Evolutionary conservation across 2,888 invertebrate genomes (phyloP).

Genomic region (Ochropleura plecta): DNA sequence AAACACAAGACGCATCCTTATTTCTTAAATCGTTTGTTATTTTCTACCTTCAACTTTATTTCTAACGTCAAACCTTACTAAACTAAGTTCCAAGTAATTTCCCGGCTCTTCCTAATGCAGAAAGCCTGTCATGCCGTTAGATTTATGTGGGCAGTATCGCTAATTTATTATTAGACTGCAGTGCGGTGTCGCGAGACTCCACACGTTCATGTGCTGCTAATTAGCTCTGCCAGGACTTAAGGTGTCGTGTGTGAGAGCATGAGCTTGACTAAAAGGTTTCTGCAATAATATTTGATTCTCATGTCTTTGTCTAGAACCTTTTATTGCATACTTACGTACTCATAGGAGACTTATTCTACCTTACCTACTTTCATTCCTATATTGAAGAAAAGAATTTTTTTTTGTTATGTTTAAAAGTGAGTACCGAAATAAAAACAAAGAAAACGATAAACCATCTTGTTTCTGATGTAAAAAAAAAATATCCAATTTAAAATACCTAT

Average conservation of each 20-base stretch:
- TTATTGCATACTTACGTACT: no score
- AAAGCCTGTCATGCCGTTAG: constrained; percentile 53
- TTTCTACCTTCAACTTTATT: background rate
- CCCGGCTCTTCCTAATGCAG: constrained; percentile 53
- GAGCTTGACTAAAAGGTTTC: background rate
- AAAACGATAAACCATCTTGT: background rate
- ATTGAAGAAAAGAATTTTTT: no score
- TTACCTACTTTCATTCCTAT: background rate
- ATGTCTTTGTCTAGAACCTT: background rate
- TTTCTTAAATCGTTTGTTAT: background rate
- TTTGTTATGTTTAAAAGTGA: background rate
- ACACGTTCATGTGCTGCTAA: constrained; percentile 5
- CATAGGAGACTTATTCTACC: no score
- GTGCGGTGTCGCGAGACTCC: constrained; percentile 54
- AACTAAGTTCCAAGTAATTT: constrained; percentile 32
- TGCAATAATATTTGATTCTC: background rate
- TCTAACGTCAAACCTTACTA: background rate
- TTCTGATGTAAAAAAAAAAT: background rate
- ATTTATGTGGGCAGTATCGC: constrained; percentile 58
- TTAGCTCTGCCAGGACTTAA: no score
- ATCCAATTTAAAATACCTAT: background rate
- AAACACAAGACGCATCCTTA: background rate
- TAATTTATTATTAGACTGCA: constrained; percentile 67
- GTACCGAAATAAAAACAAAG: background rate
- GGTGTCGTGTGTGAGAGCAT: background rate